Conservation (phyloP, 2,113 vertebrate genomes). For the Cervus canadensis region DNA sequence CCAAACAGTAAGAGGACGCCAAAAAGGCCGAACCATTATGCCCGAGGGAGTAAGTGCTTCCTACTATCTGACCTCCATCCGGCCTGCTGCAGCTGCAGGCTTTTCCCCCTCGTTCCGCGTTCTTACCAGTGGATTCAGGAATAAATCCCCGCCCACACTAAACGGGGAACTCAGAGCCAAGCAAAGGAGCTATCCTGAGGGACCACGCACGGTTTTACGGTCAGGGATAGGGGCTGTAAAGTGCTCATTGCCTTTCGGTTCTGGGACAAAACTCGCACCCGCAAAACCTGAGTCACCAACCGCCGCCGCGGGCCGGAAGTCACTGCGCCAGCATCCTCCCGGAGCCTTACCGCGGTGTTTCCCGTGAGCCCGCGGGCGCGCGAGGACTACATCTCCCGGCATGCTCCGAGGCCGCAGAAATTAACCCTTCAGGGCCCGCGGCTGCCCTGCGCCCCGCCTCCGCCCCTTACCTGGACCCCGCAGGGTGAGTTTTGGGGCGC, state of each 20-base stretch:
- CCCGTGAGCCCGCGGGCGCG: background rate
- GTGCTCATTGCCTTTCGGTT: background rate
- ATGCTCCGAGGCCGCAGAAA: background rate
- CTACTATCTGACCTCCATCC: background rate
- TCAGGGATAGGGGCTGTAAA: background rate
- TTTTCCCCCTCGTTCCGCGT: background rate
- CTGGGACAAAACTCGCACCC: background rate
- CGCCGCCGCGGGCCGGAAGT: background rate
- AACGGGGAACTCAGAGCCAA: too few relatives aligned
- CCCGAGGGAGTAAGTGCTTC: background rate
- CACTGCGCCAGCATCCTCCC: rapidly evolving
- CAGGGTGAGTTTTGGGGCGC: constrained; percentile 61
- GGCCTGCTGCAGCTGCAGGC: background rate
- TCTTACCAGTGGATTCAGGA: background rate
- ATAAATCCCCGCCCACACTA: background rate
- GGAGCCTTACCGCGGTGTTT: background rate
- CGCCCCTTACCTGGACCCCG: background rate
- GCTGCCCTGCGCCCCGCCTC: background rate
- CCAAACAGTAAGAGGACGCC: background rate
- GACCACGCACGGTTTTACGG: background rate
- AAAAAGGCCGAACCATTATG: background rate
- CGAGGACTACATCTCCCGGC: constrained; percentile 58
- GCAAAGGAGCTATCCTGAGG: background rate
- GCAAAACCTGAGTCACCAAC: background rate
- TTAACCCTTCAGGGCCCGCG: constrained; percentile 48